Evolutionary conservation across 2,888 invertebrate genomes (phyloP), one percentile per base, ranked within the genome.

Genomic region (Agrilus biguttatus): DNA sequence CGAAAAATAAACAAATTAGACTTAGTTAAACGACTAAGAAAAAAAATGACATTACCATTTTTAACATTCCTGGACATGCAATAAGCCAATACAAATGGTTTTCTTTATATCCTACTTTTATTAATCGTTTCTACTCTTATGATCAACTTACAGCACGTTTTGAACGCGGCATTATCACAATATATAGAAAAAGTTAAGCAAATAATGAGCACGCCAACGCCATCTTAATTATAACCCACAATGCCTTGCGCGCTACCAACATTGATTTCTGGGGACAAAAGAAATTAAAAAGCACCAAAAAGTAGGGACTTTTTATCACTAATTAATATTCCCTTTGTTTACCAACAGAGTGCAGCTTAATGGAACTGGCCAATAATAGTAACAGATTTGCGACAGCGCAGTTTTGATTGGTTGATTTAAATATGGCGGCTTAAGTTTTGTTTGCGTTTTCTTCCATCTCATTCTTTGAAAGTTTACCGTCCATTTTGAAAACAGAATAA

Each of bases 191-290:
- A 40, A 41, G 14, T 8, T 36, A 46, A 39, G 35, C 33, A 32
- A 37, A 42, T 44, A 45, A 51, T 48, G 45, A 51, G 58, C 58
- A 59, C 61, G 56, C 61, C 52, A 59, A 56, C 60, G 59, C 63
- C 63, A 63, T 65, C 51, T 46, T 49, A 48, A 47, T 44, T 42
- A 37, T 43, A 59, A 58, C 63, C 61, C 62, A 59, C 44, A 56
- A 60, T 61, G 56, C 61, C 55, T 49, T 55, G 56, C 57, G 52
- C 51, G 48, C 55, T 63, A 53, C 65, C 66, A 65, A 65, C 66
- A 66, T 65, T 61, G 66, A 67, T 67, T 65, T 64, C 63, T 63
- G 53, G 63, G 54, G 59, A 59, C 58, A 58, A 62, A 64, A 63
- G 63, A 63, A 63, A 58, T 47, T 51, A 53, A 59, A 63, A 63